Conservation (phyloP, 2,797 vertebrate genomes). For the Cetoscarus ocellatus region DNA sequence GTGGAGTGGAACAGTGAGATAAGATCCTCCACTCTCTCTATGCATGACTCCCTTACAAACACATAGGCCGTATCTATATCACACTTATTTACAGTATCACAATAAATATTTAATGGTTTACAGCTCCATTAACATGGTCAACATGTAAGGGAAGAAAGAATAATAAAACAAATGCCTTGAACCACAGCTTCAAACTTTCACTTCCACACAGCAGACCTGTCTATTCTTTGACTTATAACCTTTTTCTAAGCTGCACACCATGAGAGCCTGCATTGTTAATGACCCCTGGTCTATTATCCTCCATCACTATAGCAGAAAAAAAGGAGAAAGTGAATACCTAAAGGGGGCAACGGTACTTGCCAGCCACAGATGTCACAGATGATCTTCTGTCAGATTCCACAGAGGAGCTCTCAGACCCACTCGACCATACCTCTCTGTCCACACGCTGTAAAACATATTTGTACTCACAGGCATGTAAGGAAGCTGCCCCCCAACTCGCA, state of each 20-base stretch:
- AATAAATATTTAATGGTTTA: constrained; percentile 61
- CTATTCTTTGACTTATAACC: constrained; percentile 6
- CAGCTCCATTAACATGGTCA: constrained; percentile 48
- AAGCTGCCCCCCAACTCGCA: constrained; percentile 11
- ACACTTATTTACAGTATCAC: constrained; percentile 45
- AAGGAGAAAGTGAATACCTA: constrained; percentile 16
- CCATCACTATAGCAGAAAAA: constrained; percentile 10
- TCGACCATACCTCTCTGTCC: constrained; percentile 35
- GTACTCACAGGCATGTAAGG: constrained; percentile 26
- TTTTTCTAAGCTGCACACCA: constrained; percentile 10
- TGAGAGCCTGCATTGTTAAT: constrained; percentile 23
- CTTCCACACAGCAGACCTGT: constrained; percentile 16
- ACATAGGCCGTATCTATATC: constrained; percentile 42
- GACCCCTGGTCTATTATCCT: not conserved
- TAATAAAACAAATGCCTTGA: constrained; percentile 5
- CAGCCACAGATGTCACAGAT: constrained; percentile 21
- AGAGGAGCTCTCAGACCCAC: constrained; percentile 2
- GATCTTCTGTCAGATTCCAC: constrained; percentile 32
- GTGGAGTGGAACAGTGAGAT: not conserved
- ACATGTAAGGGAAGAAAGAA: constrained; percentile 23
- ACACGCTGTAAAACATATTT: constrained; percentile 49
- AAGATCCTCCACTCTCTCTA: not conserved
- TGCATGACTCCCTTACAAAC: constrained; percentile 42
- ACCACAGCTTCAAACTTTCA: constrained; percentile 22
- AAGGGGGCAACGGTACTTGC: constrained; percentile 2